Base-by-base conservation (phyloP, 1,140 invertebrate species). In the Apocrypta bakeri region DNA sequence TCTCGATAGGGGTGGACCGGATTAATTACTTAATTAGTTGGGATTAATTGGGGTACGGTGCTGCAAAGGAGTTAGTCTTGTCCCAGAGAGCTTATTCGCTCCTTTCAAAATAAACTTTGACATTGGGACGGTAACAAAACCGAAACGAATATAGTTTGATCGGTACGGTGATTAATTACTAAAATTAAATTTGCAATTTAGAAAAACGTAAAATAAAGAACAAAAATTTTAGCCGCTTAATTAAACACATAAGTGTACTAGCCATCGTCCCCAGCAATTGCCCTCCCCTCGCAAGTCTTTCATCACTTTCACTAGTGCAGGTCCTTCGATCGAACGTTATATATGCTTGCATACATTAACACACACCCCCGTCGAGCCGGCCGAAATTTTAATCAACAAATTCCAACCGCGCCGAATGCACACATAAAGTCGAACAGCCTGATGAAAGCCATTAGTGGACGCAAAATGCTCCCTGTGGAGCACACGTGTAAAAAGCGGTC, bases 371-470 rank as follows among this genome's bases (percentile, higher is more conserved):
- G 42, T 33, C 68, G 27, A 25, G 68, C n/a, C 14, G n/a, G 1
- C 31, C 42, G 74, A 40, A 82, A 84, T 85, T 83, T 81, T 81
- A 81, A 81, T 81, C 64, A 81, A 81, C 79, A 81, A 74, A 74
- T 81, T 81, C 68, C 33, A 14, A n/a, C 69, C 37, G 66, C 17
- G 63, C 56, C 61, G n/a, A 40, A 40, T 21, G 78, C 61, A 63
- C 48, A n/a, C 48, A 21, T 64, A 80, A 73, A 80, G 42, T 64
- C 56, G 63, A 11, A 9, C 14, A 9, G 37, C 69, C 14, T 68
- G 40, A 21, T 25, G 56, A 64, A 64, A 74, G 79, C 71, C 71
- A 74, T 64, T 74, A 42, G 61, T 24, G 61, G 31, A 2, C 37
- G 42, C 37, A 71, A 71, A 79, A 69, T 14, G 64, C 21, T 79